Percentiles rank a stretch among this genome's conserved stretches.
phyloP scores from a whole-genome alignment of 1,140 invertebrate genomes.

The Brachionus paranguensis region DNA sequence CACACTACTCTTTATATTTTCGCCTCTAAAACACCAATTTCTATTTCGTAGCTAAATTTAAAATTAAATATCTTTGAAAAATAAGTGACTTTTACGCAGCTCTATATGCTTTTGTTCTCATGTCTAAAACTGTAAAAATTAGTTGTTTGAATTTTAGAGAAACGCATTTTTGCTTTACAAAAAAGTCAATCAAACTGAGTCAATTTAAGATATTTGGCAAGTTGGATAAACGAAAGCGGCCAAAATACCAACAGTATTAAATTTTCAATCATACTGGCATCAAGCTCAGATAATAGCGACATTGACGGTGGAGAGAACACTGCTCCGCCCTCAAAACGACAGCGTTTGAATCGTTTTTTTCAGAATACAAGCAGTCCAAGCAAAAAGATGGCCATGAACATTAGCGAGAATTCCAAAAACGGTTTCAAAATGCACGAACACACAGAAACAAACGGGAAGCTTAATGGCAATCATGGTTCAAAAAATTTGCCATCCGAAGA shows the following conservation, averaged over 20 bases:
- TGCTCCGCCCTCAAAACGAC: conserved; percentile 25
- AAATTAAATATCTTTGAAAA: not conserved
- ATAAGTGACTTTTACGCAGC: not conserved
- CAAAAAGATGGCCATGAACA: not conserved
- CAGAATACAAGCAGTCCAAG: not conserved
- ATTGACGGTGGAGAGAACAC: conserved; percentile 28
- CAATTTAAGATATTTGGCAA: not conserved
- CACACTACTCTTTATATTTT: not conserved
- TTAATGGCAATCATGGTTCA: not conserved
- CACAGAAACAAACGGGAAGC: not conserved
- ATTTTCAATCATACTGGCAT: conserved; percentile 32
- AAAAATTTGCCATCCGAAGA: not conserved
- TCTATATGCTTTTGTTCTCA: not conserved
- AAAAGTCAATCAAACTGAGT: not conserved
- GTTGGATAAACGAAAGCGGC: not conserved
- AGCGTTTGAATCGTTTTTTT: not conserved
- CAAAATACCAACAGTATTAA: not conserved
- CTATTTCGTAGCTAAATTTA: conserved; percentile 5
- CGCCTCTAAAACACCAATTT: not conserved
- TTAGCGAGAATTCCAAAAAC: conserved; percentile 6
- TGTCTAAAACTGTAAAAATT: not conserved
- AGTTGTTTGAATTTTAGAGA: not conserved
- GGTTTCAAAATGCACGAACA: not conserved
- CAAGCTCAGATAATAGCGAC: conserved; percentile 28
- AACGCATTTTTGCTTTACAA: not conserved